phyloP scores from a whole-genome alignment of 2,797 vertebrate genomes.

The Steatocranus sp. region DNA sequence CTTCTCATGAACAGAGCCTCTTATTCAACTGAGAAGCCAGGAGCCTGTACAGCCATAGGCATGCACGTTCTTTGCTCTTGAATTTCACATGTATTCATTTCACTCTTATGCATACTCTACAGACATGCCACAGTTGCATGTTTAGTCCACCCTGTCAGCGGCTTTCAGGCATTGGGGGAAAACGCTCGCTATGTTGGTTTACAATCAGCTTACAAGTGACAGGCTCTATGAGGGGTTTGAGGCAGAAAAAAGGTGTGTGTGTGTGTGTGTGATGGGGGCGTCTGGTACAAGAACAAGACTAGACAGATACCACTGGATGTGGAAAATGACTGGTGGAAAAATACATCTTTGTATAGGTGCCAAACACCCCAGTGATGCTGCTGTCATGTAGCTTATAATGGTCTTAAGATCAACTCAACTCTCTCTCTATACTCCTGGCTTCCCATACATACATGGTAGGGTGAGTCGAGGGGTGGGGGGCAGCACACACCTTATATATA shows the following conservation, averaged over 20 bases:
- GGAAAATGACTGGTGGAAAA: conserved; percentile 5
- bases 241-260: neutral
- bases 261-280: neutral
- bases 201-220: conserved; percentile 28
- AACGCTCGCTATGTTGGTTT: conserved; percentile 43
- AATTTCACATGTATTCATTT: conserved; percentile 47
- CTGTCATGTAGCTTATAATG: neutral
- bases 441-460: neutral
- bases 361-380: neutral
- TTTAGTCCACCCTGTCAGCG: conserved; percentile 29
- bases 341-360: conserved; percentile 16
- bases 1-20: conserved; percentile 15
- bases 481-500: neutral
- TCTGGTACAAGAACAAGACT: conserved; percentile 27
- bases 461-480: neutral
- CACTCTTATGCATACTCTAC: conserved; percentile 15
- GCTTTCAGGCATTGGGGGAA: conserved; percentile 29
- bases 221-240: conserved; percentile 16
- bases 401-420: neutral
- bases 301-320: conserved; percentile 20
- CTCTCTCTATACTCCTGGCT: neutral
- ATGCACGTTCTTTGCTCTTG: conserved; percentile 27
- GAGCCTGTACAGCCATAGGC: neutral
- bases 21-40: neutral
- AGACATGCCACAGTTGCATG: conserved; percentile 18